Conservation (phyloP, 2,888 invertebrate genomes). For the Mantis religiosa region DNA sequence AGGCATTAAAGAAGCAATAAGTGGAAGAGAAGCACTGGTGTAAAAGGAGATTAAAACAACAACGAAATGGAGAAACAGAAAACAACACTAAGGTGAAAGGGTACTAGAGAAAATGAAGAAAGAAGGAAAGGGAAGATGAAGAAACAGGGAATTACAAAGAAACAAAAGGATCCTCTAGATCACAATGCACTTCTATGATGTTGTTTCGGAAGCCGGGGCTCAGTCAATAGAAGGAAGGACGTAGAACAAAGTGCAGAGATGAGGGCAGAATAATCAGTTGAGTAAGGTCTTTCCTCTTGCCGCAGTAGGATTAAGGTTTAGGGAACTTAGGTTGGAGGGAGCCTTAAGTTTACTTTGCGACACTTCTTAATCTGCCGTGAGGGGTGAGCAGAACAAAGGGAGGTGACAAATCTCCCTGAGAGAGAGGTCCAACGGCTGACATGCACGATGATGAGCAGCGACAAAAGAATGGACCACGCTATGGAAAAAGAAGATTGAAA, state of each 20-base stretch:
- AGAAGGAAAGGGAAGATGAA: neutral
- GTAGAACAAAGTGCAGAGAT: neutral
- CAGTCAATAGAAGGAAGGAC: neutral
- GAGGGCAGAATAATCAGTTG: neutral
- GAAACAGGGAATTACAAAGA: neutral
- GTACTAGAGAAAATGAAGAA: neutral
- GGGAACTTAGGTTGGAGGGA: slow-evolving; percentile 5
- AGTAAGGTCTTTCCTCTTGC: neutral
- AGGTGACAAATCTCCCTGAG: neutral
- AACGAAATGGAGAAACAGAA: neutral
- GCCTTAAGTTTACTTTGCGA: slow-evolving; percentile 15
- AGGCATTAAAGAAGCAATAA: neutral
- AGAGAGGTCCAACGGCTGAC: neutral
- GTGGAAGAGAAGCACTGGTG: neutral
- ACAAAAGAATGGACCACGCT: neutral
- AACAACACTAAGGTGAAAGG: slow-evolving; percentile 2
- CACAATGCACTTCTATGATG: neutral
- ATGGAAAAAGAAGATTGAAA: neutral
- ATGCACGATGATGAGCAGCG: neutral
- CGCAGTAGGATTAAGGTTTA: slow-evolving; percentile 13
- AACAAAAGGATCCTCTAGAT: neutral
- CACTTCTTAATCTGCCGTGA: slow-evolving; percentile 2
- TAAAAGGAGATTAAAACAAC: neutral
- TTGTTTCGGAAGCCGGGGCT: neutral
- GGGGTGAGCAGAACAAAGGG: neutral